phyloP scores from a whole-genome alignment of 2,113 vertebrate genomes.

The Phoxinus phoxinus region DNA sequence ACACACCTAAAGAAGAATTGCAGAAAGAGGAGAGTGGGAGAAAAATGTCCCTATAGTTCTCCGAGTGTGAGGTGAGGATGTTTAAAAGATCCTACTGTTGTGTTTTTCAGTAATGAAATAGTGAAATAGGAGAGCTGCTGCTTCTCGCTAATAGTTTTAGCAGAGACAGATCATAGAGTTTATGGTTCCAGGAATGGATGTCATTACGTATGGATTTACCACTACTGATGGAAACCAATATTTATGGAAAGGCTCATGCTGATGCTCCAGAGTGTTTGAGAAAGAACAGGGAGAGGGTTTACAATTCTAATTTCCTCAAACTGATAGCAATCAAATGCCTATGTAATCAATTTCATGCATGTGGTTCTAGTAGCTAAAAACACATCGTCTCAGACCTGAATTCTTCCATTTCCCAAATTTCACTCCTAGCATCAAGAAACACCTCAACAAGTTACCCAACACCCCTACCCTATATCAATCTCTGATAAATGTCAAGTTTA shows the following conservation, averaged over 20 bases:
- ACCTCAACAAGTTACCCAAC: not conserved
- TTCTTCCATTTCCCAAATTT: not conserved
- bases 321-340: conserved; percentile 4
- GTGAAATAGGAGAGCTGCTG: conserved; percentile 50
- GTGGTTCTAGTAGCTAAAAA: not conserved
- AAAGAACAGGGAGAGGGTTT: not conserved
- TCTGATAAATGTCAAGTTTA: not conserved
- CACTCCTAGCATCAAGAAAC: not conserved
- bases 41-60: conserved; percentile 50
- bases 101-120: conserved; percentile 65
- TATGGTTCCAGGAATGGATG: conserved; percentile 69
- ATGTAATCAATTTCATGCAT: conserved; percentile 24
- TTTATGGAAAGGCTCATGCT: conserved; percentile 23
- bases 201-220: conserved; percentile 60
- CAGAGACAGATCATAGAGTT: conserved; percentile 63
- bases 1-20: conserved; percentile 55
- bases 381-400: not conserved
- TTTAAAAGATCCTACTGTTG: conserved; percentile 57
- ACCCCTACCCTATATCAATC: too few species aligned
- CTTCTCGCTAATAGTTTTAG: conserved; percentile 69
- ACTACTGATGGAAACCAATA: conserved; percentile 56
- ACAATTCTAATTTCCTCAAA: conserved; percentile 11
- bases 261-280: conserved; percentile 35
- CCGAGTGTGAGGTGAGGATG: conserved; percentile 14
- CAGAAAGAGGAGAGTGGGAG: conserved; percentile 56